A percentile compares a stretch with the other conserved stretches of the same genome.
Conservation (phyloP, 2,888 invertebrate species). For the Leptinotarsa juncta region DNA sequence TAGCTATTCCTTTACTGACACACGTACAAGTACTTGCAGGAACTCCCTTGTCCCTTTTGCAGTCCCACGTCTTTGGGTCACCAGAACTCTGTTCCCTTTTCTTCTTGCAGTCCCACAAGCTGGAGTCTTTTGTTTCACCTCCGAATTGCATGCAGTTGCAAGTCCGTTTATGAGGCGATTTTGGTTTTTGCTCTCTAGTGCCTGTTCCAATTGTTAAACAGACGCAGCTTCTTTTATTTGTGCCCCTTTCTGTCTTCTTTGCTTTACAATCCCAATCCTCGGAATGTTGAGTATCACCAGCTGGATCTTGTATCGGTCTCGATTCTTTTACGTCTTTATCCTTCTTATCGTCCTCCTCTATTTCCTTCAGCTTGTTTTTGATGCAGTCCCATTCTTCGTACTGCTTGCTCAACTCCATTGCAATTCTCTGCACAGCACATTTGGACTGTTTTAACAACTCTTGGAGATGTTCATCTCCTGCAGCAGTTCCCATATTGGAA, state of each 20-base stretch:
- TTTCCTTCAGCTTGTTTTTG: slow-evolving; percentile 34
- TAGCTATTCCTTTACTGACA: slow-evolving; percentile 14
- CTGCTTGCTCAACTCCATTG: slow-evolving; percentile 57
- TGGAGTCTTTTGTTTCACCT: slow-evolving; percentile 16
- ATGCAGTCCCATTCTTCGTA: slow-evolving; percentile 53
- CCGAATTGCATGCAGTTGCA: slow-evolving; percentile 2
- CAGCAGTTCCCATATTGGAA: slow-evolving; percentile 30
- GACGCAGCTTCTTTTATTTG: neutral
- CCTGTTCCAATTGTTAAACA: slow-evolving; percentile 13
- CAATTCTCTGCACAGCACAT: slow-evolving; percentile 57
- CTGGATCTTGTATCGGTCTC: neutral
- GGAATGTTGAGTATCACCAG: neutral
- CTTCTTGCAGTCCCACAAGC: slow-evolving; percentile 14
- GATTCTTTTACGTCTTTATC: neutral
- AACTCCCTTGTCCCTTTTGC: neutral
- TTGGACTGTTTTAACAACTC: slow-evolving; percentile 59
- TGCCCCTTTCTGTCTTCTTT: neutral
- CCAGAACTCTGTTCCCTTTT: no score
- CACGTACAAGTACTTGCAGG: neutral
- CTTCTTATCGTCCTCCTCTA: slow-evolving; percentile 17
- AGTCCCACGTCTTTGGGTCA: neutral
- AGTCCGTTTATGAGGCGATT: neutral
- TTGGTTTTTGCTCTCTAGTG: neutral
- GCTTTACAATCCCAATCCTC: neutral
- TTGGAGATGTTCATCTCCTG: slow-evolving; percentile 55